phyloP scores from a whole-genome alignment of 2,888 invertebrate species.

The Eumerus sabulonum region DNA sequence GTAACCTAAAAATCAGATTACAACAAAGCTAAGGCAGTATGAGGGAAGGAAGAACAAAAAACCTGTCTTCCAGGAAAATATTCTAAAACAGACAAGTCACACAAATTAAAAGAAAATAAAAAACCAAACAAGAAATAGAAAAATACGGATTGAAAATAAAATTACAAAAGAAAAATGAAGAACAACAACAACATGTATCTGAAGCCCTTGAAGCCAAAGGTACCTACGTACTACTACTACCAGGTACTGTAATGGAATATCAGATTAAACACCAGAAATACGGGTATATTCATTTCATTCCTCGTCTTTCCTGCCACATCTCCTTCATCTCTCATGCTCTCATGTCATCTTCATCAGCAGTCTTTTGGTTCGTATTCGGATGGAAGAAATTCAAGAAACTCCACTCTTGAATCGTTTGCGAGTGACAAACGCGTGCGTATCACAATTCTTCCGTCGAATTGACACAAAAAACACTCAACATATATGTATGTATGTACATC shows the following conservation, averaged over 20 bases:
- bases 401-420: constrained; percentile 42
- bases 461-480: constrained; percentile 4
- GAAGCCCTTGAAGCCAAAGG: constrained; percentile 50
- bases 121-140: constrained; percentile 21
- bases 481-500: not conserved
- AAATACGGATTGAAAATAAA: constrained; percentile 24
- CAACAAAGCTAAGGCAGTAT: constrained; percentile 23
- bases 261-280: constrained; percentile 53
- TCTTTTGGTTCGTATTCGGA: constrained; percentile 4
- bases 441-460: constrained; percentile 57
- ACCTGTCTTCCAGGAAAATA: constrained; percentile 39
- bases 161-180: no score
- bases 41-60: constrained; percentile 24
- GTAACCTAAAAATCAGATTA: not conserved
- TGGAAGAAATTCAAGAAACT: constrained; percentile 47
- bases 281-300: constrained; percentile 54
- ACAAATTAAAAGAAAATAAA: constrained; percentile 31
- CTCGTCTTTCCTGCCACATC: constrained; percentile 20
- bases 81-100: constrained; percentile 22
- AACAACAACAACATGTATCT: constrained; percentile 9
- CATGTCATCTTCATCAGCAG: not conserved
- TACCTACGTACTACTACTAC: no score
- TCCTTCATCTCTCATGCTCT: constrained; percentile 8
- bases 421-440: constrained; percentile 68
- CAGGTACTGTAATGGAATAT: constrained; percentile 56